Evolutionary conservation across 2,113 vertebrate species (phyloP).

Genomic region (Pogona vitticeps): DNA sequence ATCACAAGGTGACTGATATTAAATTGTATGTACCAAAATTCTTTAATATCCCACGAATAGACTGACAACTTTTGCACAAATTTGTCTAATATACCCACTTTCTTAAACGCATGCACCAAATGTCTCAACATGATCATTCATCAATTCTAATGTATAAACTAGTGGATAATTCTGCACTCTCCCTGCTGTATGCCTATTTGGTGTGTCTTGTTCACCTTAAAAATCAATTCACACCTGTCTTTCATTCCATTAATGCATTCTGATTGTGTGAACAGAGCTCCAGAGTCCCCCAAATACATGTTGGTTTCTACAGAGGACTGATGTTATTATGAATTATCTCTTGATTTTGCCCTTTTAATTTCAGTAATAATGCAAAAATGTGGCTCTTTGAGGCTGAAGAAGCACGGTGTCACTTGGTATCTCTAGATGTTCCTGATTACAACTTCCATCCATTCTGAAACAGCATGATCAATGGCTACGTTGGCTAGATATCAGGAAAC

Average conservation of each 20-base stretch:
- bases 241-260: neutral
- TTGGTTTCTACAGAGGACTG: neutral
- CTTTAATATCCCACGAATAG: neutral
- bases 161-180: neutral
- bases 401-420: too few relatives aligned
- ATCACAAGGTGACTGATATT: neutral
- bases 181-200: neutral
- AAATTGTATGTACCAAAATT: neutral
- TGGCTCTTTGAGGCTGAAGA: too few relatives aligned
- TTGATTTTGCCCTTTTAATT: neutral
- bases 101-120: neutral
- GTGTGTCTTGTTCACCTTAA: neutral
- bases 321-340: neutral
- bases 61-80: neutral
- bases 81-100: neutral
- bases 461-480: neutral
- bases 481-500: neutral
- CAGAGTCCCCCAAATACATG: neutral
- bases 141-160: neutral
- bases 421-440: neutral
- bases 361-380: neutral
- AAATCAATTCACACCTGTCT: neutral
- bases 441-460: neutral
- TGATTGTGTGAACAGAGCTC: neutral
- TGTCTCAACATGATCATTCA: neutral